These are phyloP conservation scores for Heliconius melpomene DNA, from an alignment of 1,140 invertebrate species.

Conservation along the genomic window DNA sequence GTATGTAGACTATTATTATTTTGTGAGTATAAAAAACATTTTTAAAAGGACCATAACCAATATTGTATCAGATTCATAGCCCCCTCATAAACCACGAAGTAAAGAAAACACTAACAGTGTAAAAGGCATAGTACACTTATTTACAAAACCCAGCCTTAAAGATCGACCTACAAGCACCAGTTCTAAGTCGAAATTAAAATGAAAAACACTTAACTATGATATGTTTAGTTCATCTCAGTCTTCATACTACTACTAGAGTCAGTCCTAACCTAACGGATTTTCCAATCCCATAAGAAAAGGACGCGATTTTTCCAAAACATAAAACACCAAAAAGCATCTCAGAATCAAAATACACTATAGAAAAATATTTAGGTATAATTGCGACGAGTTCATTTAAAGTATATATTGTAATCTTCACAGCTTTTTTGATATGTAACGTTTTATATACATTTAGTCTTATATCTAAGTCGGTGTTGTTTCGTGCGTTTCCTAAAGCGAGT, in stretches of 20 bases:
- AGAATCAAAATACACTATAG: conserved; percentile 76
- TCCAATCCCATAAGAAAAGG: conserved; percentile 78
- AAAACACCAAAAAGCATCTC: conserved; percentile 75
- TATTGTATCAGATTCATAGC: background rate
- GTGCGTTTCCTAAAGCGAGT: conserved; percentile 75
- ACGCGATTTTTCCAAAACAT: conserved; percentile 75
- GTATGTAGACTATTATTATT: background rate
- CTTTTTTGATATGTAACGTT: conserved; percentile 78
- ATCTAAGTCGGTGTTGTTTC: conserved; percentile 60
- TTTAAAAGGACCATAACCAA: background rate
- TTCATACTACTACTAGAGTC: conserved; percentile 78
- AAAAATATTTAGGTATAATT: conserved; percentile 80
- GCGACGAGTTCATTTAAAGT: conserved; percentile 76
- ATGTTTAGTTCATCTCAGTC: conserved; percentile 79
- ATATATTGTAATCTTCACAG: conserved; percentile 80
- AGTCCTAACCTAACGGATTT: conserved; percentile 78
- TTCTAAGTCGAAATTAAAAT: conserved; percentile 78
- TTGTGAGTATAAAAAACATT: background rate
- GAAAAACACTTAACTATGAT: conserved; percentile 77
- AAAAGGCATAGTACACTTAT: conserved; percentile 76
- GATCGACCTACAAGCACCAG: conserved; percentile 80
- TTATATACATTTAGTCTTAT: conserved; percentile 73
- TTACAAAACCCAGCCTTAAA: conserved; percentile 80
- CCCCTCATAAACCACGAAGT: conserved; percentile 16
- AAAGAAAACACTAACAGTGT: conserved; percentile 64